phyloP scores from a whole-genome alignment of 2,113 vertebrate genomes.

The Bujurquina vittata region DNA sequence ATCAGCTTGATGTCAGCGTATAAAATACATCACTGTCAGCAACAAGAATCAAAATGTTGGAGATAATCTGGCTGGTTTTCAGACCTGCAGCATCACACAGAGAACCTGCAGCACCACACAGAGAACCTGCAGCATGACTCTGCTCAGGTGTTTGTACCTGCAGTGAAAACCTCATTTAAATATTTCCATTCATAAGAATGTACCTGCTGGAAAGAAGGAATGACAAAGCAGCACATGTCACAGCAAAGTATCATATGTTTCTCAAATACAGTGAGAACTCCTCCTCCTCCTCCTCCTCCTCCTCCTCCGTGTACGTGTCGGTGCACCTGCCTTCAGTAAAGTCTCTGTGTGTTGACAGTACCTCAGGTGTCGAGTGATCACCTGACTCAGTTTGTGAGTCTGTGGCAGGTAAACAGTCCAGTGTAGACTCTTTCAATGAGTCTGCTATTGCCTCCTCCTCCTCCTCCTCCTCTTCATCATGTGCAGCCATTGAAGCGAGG shows the following conservation, averaged over 20 bases:
- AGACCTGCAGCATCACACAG: neutral
- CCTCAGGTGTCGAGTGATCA: neutral
- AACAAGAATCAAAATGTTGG: neutral
- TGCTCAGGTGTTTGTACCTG: too few relatives aligned
- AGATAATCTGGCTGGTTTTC: neutral
- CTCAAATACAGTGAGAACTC: conserved; percentile 50
- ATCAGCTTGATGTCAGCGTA: neutral
- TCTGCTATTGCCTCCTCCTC: conserved; percentile 18
- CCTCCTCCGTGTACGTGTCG: neutral
- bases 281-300: conserved; percentile 30
- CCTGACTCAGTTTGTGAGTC: neutral
- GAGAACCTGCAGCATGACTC: neutral
- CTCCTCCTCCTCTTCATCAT: conserved; percentile 4
- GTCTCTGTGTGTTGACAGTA: neutral
- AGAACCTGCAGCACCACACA: neutral
- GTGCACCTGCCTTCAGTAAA: neutral
- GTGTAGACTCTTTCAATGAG: neutral
- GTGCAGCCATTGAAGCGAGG: conserved; percentile 3
- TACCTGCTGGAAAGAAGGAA: too few relatives aligned
- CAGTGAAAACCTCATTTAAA: too few relatives aligned
- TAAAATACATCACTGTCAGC: neutral
- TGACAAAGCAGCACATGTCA: neutral
- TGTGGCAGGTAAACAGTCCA: neutral
- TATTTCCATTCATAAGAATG: too few relatives aligned
- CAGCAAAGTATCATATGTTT: conserved; percentile 7